Conservation (phyloP, 2,797 vertebrate species). For the Remorina albescens region DNA sequence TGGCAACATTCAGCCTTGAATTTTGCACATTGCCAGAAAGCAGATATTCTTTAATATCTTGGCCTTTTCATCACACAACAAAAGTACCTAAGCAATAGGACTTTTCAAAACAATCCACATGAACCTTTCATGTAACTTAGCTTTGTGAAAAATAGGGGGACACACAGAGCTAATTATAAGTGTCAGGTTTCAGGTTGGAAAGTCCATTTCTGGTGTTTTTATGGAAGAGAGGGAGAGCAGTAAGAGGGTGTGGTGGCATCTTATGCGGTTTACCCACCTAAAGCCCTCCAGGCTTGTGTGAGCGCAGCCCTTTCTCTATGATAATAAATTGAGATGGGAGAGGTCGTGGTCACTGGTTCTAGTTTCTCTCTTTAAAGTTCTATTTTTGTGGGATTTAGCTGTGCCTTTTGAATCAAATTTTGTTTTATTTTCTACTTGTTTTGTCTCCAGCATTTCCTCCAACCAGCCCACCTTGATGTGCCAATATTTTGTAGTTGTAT, state of each 20-base stretch:
- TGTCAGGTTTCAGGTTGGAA: constrained; percentile 83
- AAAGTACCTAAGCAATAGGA: constrained; percentile 11
- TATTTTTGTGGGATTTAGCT: constrained; percentile 52
- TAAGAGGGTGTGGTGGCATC: constrained; percentile 78
- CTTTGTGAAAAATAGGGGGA: constrained; percentile 57
- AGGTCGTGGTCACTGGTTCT: constrained; percentile 52
- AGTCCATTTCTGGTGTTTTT: constrained; percentile 77
- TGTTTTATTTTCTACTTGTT: constrained; percentile 14
- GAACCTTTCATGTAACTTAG: constrained; percentile 28
- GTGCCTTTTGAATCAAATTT: constrained; percentile 28
- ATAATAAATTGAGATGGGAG: constrained; percentile 71
- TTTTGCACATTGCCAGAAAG: constrained; percentile 4
- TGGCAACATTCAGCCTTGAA: constrained; percentile 21
- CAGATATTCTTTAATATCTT: constrained; percentile 29
- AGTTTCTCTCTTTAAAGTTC: constrained; percentile 59
- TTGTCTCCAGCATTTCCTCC: constrained; percentile 8
- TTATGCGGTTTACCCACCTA: constrained; percentile 78
- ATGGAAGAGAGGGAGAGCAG: constrained; percentile 66
- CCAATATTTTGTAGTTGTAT: not conserved
- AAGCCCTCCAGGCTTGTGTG: constrained; percentile 63
- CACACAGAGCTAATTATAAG: constrained; percentile 76
- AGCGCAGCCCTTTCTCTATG: constrained; percentile 58
- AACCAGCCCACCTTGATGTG: not conserved
- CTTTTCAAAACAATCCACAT: constrained; percentile 39
- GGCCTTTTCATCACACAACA: constrained; percentile 36